Conservation (phyloP, 2,888 invertebrate species). For the Tenthredo distinguenda region DNA sequence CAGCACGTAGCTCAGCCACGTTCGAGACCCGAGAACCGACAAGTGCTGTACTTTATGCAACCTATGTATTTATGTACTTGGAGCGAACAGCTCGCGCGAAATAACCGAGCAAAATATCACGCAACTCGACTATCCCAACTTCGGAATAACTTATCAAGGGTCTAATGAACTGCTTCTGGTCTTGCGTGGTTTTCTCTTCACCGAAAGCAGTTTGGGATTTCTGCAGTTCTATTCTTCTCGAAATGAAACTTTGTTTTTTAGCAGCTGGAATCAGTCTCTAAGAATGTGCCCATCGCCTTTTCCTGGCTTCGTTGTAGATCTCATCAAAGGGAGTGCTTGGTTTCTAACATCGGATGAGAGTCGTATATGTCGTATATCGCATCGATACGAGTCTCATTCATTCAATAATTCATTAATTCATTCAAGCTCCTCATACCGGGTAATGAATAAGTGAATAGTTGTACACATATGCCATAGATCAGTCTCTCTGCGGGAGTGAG, state of each 20-base stretch:
- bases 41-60: background rate
- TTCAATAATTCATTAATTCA: background rate
- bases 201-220: background rate
- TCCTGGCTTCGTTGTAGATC: background rate
- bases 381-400: slow-evolving; percentile 1
- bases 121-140: background rate
- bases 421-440: background rate
- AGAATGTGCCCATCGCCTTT: background rate
- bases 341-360: background rate
- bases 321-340: background rate
- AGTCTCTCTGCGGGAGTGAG: slow-evolving; percentile 27
- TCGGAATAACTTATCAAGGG: background rate
- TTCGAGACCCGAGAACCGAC: background rate
- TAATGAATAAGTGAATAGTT: background rate
- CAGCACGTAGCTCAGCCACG: background rate
- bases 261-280: background rate
- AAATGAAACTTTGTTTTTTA: background rate
- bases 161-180: background rate
- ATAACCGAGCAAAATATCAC: background rate
- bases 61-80: background rate
- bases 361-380: background rate
- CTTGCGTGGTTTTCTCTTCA: background rate
- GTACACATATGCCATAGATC: slow-evolving; percentile 10
- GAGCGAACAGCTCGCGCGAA: background rate
- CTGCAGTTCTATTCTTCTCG: background rate